Evolutionary conservation across 2,888 invertebrate genomes (phyloP), one percentile per base, ranked within the genome.

Genomic region (Euproctis similis): DNA sequence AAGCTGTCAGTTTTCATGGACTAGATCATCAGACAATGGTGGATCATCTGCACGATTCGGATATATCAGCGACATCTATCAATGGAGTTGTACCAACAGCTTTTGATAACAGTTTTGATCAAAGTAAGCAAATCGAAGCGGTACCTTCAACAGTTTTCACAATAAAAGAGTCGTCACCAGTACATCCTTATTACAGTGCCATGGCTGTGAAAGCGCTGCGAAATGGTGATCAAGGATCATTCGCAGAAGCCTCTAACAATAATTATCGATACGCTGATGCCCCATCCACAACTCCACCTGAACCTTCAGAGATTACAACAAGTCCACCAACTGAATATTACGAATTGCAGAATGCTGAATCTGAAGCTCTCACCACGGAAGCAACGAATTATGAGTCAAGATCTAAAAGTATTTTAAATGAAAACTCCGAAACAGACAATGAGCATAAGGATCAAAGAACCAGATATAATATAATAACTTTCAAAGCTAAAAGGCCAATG

Each of bases 1-100:
- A 84, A 50, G 82, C 78, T 35, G 70, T 85, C 21, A 75, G 61
- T 31, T 81, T 84, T 47, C 78, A 77, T 7, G 71, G 72, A 11
- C 63, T 72, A 43, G 76, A 75, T 27, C 73, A 71, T 34, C 60
- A 72, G 32, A 72, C 72, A 8, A 65, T 65, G 4, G 61, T 77
- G 5, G 74, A 81, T 41, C 80, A 81, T 43, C 47, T 77, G 27
- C 63, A 60, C 13, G 71, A 73, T 29, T 54, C 57, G 8, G 64
- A 44, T 16, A 39, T 54, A 23, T 49, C 59, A 32, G 42, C 52
- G 30, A 37, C 60, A 36, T 44, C 55, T 10, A 36, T 55, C 2
- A 61, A 60, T 19, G 63, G 59, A 12, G 61, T 45, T 5, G 36
- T 47, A 6, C 67, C 71, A 0, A 54, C 68, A 18, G 71, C 65